Percentiles rank a stretch among this genome's conserved stretches.
phyloP scores from a whole-genome alignment of 2,113 vertebrate species.

The Crypturellus undulatus region DNA sequence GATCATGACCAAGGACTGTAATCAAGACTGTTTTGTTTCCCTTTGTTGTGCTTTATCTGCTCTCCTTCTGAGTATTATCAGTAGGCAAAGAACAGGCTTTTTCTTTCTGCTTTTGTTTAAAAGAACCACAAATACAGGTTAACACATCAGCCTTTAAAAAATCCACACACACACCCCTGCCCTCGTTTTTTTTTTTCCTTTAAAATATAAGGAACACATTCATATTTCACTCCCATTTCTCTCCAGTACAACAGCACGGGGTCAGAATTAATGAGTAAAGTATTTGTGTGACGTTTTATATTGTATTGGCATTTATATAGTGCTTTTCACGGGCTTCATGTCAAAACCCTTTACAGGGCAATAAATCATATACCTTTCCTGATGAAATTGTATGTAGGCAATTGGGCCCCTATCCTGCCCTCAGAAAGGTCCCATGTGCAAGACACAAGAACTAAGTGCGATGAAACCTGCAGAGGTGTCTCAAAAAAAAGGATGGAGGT shows the following conservation, averaged over 20 bases:
- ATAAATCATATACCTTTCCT: constrained; percentile 60
- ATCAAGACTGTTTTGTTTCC: neutral
- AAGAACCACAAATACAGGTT: constrained; percentile 3
- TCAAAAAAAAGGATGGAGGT: constrained; percentile 62
- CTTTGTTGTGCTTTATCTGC: neutral
- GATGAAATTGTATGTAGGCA: constrained; percentile 54
- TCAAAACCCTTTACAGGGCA: constrained; percentile 67
- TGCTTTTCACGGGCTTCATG: constrained; percentile 63
- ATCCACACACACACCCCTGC: neutral
- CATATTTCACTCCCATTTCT: constrained; percentile 49
- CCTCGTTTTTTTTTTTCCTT: constrained; percentile 39
- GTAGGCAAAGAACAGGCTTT: neutral
- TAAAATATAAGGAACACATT: constrained; percentile 46
- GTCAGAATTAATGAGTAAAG: constrained; percentile 66
- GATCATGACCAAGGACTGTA: neutral
- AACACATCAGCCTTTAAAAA: constrained; percentile 40
- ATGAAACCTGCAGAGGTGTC: constrained; percentile 55
- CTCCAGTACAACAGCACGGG: constrained; percentile 28
- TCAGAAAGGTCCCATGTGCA: constrained; percentile 28
- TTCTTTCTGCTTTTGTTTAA: neutral
- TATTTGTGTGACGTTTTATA: constrained; percentile 61
- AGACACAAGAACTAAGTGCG: constrained; percentile 17
- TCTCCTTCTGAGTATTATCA: neutral
- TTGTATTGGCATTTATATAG: constrained; percentile 70
- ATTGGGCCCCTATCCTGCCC: constrained; percentile 60